A percentile compares a stretch with the other conserved stretches of the same genome.
Evolutionary conservation across 2,888 invertebrate species (phyloP).

Genomic region (Eremobia ochroleuca): DNA sequence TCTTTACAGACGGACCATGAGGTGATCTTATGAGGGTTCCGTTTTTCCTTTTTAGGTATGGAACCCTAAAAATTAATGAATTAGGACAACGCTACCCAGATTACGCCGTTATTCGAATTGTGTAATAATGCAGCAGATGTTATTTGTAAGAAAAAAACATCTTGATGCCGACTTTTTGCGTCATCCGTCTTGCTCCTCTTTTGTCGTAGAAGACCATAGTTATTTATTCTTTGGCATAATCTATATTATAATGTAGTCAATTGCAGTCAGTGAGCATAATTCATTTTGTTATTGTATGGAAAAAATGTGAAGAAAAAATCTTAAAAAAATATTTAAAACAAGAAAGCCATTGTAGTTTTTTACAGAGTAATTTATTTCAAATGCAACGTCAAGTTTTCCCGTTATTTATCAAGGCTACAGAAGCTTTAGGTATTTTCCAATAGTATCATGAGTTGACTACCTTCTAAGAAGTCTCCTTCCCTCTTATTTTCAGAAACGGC

Average conservation of each 20-base stretch:
- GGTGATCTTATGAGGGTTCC: too few species aligned
- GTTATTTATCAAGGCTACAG: background rate
- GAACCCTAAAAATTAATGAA: slow-evolving; percentile 66
- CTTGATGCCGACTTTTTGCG: slow-evolving; percentile 53
- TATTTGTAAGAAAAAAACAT: slow-evolving; percentile 56
- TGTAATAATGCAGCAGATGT: slow-evolving; percentile 75
- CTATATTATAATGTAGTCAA: too few species aligned
- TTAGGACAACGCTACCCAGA: slow-evolving; percentile 65
- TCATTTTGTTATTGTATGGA: background rate
- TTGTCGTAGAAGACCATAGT: slow-evolving; percentile 45
- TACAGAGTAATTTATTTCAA: background rate
- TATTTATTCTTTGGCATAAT: too few species aligned
- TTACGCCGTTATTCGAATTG: slow-evolving; percentile 65
- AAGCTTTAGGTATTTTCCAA: background rate
- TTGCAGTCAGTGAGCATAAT: too few species aligned
- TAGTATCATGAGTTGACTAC: background rate
- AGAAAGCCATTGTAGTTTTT: background rate
- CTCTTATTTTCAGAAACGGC: slow-evolving; percentile 15
- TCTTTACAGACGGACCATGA: too few species aligned
- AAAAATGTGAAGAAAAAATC: background rate
- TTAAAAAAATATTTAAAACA: background rate
- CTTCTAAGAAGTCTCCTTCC: background rate
- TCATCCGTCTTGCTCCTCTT: slow-evolving; percentile 45
- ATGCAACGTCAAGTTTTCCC: background rate
- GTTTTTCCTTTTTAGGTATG: too few species aligned